Conservation (phyloP, 1,140 invertebrate species). For the Steinernema feltiae region DNA sequence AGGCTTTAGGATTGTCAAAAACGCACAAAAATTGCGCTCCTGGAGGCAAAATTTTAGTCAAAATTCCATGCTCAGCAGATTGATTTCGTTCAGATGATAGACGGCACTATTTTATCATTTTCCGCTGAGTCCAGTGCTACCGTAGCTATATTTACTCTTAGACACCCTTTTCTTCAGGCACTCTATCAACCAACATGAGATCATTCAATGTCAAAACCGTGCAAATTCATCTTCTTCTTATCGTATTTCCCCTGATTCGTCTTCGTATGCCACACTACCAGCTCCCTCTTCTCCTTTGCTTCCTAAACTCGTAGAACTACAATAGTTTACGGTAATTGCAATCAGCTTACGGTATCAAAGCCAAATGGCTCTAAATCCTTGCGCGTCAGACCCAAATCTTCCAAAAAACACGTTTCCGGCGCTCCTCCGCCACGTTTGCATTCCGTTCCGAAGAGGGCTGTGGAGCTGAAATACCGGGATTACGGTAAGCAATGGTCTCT, state of each 20-base stretch:
- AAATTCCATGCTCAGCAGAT: no score
- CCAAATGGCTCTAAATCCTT: conserved; percentile 24
- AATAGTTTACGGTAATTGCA: not conserved
- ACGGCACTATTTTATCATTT: no score
- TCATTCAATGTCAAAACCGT: conserved; percentile 11
- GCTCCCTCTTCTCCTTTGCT: not conserved
- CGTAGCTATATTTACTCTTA: no score
- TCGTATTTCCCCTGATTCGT: not conserved
- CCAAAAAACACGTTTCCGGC: conserved; percentile 17
- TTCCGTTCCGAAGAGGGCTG: not conserved
- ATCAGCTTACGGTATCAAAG: not conserved
- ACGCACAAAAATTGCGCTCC: no score
- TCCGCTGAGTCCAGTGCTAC: no score
- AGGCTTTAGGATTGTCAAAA: no score
- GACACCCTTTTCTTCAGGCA: no score
- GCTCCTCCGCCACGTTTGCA: conserved; percentile 5
- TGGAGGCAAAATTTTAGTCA: no score
- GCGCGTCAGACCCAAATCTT: conserved; percentile 11
- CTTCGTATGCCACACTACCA: not conserved
- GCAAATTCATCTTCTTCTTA: not conserved
- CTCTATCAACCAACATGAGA: no score
- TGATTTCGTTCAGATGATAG: no score
- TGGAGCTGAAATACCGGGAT: not conserved
- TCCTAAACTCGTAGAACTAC: not conserved
- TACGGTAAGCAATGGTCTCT: not conserved